Percentiles rank a stretch among this genome's conserved stretches.
Evolutionary conservation across 2,113 vertebrate genomes (phyloP).

Genomic region (Sterna hirundo): DNA sequence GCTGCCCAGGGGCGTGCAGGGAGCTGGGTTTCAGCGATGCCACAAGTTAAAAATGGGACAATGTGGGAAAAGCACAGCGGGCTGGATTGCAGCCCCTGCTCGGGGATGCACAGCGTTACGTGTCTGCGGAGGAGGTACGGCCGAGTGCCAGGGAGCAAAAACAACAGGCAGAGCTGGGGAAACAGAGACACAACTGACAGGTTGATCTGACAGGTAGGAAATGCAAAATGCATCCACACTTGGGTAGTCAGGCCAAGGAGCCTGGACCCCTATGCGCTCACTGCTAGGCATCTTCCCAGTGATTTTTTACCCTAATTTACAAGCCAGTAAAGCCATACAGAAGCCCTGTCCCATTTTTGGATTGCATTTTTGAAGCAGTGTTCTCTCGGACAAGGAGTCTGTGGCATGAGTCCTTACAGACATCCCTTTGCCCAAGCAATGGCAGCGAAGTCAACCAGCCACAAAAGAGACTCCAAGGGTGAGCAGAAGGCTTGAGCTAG

Average conservation of each 20-base stretch:
- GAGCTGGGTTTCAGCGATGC: background rate
- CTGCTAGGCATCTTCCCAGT: background rate
- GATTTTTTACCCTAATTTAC: background rate
- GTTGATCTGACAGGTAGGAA: background rate
- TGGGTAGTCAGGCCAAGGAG: background rate
- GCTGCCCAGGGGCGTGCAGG: background rate
- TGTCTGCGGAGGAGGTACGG: background rate
- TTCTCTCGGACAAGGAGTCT: background rate
- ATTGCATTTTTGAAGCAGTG: background rate
- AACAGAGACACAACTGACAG: background rate
- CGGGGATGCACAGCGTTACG: fast-evolving
- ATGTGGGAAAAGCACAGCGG: fast-evolving
- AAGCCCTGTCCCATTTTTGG: background rate
- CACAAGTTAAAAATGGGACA: background rate
- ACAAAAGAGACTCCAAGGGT: background rate
- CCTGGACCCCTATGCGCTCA: background rate
- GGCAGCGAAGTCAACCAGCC: background rate
- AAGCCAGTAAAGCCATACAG: background rate
- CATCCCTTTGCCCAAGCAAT: background rate
- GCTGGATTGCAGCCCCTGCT: background rate
- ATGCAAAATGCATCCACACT: background rate
- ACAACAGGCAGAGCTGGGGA: background rate
- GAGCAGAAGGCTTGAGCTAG: background rate
- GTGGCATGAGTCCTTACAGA: fast-evolving
- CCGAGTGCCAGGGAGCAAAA: background rate